Evolutionary conservation across 2,797 vertebrate species (phyloP).

Genomic region (Anabacerthia variegaticeps): DNA sequence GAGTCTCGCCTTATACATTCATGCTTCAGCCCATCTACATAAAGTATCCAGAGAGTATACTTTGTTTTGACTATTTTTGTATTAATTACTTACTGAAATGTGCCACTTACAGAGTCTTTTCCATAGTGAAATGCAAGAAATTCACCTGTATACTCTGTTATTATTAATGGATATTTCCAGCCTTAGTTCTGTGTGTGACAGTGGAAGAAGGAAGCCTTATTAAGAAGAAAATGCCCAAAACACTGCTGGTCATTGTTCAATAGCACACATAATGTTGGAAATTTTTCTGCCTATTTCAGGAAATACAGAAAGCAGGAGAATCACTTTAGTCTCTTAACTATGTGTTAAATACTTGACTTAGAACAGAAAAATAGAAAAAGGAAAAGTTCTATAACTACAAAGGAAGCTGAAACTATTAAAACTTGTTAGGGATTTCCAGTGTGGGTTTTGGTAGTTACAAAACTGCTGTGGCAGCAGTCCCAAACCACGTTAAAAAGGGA

Average conservation of each 20-base stretch:
- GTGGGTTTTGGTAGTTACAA: background rate
- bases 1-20: background rate
- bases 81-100: background rate
- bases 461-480: background rate
- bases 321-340: background rate
- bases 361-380: background rate
- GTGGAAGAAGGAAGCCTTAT: background rate
- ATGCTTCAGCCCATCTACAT: background rate
- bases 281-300: background rate
- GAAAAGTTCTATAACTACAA: background rate
- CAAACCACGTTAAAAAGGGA: background rate
- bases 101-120: background rate
- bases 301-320: background rate
- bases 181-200: background rate
- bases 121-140: background rate
- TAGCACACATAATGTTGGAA: background rate
- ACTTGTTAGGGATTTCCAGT: background rate
- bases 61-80: background rate
- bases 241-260: background rate
- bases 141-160: background rate
- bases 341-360: background rate
- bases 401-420: background rate
- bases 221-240: background rate
- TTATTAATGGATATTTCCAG: background rate
- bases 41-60: background rate